These are phyloP conservation scores for Oscheius sp. DNA, from an alignment of 2,888 invertebrate genomes.

Conservation along the genomic window DNA sequence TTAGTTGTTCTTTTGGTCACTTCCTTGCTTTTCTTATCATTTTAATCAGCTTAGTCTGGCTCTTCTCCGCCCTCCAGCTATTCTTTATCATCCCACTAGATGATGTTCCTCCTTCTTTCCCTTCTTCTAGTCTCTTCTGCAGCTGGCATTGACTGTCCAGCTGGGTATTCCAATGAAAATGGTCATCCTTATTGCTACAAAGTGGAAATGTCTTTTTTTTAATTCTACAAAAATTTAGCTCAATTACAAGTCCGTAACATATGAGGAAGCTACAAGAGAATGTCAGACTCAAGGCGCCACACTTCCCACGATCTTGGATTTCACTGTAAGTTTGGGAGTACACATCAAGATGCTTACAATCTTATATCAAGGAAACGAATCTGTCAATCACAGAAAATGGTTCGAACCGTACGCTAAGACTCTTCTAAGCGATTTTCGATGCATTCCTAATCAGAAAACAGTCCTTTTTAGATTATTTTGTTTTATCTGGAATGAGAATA, in stretches of 20 bases:
- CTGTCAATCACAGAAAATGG: too few species aligned
- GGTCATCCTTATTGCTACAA: not conserved
- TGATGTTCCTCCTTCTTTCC: not conserved
- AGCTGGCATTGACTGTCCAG: not conserved
- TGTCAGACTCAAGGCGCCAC: not conserved
- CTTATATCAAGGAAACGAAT: too few species aligned
- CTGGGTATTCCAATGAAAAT: not conserved
- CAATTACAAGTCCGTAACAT: not conserved
- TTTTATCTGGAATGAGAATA: not conserved
- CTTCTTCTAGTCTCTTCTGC: not conserved
- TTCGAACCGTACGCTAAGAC: too few species aligned
- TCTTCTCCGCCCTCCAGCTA: not conserved
- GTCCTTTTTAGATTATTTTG: not conserved
- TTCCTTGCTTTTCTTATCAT: too few species aligned
- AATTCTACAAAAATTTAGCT: not conserved
- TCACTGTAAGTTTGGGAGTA: not conserved
- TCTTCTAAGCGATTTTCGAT: too few species aligned
- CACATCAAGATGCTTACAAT: too few species aligned
- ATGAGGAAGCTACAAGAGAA: not conserved
- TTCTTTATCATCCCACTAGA: not conserved
- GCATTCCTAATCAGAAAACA: too few species aligned
- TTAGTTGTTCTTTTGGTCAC: too few species aligned
- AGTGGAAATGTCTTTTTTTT: not conserved
- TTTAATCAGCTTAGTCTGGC: not conserved
- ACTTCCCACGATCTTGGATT: not conserved